Evolutionary conservation across 2,797 vertebrate genomes (phyloP).

Genomic region (Myiotriccus ornatus): DNA sequence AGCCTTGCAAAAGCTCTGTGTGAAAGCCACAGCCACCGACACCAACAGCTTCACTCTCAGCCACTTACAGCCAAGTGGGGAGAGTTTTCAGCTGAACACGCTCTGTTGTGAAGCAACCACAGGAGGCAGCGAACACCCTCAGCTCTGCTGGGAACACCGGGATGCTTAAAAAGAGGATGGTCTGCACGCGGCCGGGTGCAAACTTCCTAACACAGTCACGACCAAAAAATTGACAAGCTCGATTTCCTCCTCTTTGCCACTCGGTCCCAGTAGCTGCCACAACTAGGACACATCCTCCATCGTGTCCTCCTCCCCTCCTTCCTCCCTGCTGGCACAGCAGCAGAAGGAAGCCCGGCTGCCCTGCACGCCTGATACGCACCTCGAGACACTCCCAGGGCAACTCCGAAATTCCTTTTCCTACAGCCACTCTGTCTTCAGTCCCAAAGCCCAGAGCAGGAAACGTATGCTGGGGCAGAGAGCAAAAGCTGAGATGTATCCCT

Average conservation of each 20-base stretch:
- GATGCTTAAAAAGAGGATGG: neutral
- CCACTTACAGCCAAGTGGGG: rapidly evolving
- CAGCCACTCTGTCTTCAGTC: neutral
- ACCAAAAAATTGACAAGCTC: neutral
- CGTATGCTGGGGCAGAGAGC: neutral
- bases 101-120: neutral
- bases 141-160: rapidly evolving
- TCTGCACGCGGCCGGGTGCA: neutral
- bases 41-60: neutral
- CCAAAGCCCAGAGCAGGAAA: neutral
- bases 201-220: neutral
- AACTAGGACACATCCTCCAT: neutral
- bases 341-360: neutral
- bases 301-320: neutral
- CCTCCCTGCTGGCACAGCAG: neutral
- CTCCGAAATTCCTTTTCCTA: neutral
- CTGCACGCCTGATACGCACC: rapidly evolving
- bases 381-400: neutral
- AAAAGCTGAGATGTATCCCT: neutral
- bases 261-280: neutral
- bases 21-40: neutral
- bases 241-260: neutral
- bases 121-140: neutral
- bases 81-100: neutral
- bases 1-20: neutral